Evolutionary conservation across 37 sponge, comb jelly and placozoan species (phyloP), one percentile per base, ranked within the genome.

Genomic region (Spongilla lacustris): DNA sequence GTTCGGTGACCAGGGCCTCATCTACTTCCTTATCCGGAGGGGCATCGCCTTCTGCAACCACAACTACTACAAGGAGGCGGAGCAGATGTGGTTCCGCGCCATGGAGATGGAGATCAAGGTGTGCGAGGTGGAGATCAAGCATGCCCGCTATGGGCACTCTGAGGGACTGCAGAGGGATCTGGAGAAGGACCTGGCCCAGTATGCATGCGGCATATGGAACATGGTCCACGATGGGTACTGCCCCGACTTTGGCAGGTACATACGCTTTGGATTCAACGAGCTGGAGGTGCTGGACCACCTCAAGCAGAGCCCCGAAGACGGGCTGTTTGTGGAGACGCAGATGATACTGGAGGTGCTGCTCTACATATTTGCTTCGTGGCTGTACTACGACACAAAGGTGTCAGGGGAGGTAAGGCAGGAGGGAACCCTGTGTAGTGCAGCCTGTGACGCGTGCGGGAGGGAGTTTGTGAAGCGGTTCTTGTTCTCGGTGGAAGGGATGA

Each of bases 171-270:
- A 90, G 77, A 67, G 84, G 21, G 91, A 94, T 58, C 82, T 94
- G 32, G 94, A 94, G 67, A 90, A 94, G 68, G 94, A 94, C 38
- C 85, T 94, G 12, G 83, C 84, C 2, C 86, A 83, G 75, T 90
- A 90, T n/a, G 86, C 91, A 8, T 75, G 75, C 25, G 94, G 94
- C 10, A 41, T 94, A 1, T 83, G 88, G 69, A 37, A 74, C 48
- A 94, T 94, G 88, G 91, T 94, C 0, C 81, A 92, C 21, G 74
- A 81, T 13, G 69, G 36, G 2, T 76, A 86, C 28, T 70, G 48
- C 9, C 94, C 94, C 0, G 67, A 90, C 32, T 94, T 90, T 48
- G 69, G 37, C 14, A 72, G 72, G 25, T 94, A 88, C 67, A 58
- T 90, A 28, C 31, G 58, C 17, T 94, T 87, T 84, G 90, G 88